Evolutionary conservation across 2,797 vertebrate genomes (phyloP), one percentile per base, ranked within the genome.

Genomic region (Pempheris klunzingeri): DNA sequence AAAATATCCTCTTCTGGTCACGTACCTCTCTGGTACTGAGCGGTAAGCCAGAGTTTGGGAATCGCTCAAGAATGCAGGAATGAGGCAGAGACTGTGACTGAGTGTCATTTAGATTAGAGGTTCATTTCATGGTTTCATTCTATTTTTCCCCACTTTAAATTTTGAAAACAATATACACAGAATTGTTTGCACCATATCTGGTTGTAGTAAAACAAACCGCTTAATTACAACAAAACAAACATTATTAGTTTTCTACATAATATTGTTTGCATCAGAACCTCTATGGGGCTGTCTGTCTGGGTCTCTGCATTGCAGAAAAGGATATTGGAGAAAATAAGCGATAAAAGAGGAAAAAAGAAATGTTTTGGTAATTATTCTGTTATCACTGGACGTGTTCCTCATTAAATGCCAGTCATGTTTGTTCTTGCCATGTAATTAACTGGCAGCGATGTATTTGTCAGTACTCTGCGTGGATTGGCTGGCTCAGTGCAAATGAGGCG

Each of bases 341-440:
- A 66, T 68, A 50, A 60, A 73, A 67, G 32, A 64, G 13, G 50
- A 44, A 30, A 18, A 65, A 63, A 63, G 22, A 68, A 75, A 80
- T 74, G 12, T 59, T 58, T 44, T 74, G 20, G 71, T 70, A 84
- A 86, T 83, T 88, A 47, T 81, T 80, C 53, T 54, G 32, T 86
- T 83, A 83, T 89, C 76, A 74, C 18, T 74, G 71, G 63, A 81
- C 54, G 10, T 75, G 83, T 77, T 81, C 78, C 89, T 92, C 78
- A 91, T 94, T 94, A 93, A 92, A 95, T 94, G 91, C 86, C 87
- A 92, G 91, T 93, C 92, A 90, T 90, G 93, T 92, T 90, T 94
- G 76, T 86, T 89, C 90, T 89, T 74, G 86, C 82, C 79, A 57
- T 92, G 88, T 92, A 91, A 94, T 95, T 93, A 92, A 93, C 86